Percentiles rank a stretch among this genome's conserved stretches.
Conservation (phyloP, 2,888 invertebrate genomes). For the Bombyx huttoni region DNA sequence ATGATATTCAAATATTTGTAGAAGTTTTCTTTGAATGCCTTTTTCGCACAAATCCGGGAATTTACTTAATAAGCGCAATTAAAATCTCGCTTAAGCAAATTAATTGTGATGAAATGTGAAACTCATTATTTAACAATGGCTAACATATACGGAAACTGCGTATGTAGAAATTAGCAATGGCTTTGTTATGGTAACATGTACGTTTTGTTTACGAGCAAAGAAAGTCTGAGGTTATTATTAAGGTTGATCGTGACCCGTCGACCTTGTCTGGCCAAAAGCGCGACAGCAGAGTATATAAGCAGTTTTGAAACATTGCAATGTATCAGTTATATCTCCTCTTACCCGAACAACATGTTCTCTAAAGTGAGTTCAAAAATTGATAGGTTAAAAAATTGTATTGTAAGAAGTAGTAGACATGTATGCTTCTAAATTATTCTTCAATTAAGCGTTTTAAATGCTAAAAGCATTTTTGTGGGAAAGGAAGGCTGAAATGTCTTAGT, state of each 20-base stretch:
- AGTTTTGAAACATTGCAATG: slow-evolving; percentile 20
- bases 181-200: too few relatives aligned
- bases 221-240: slow-evolving; percentile 3
- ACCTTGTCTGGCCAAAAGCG: slow-evolving; percentile 48
- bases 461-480: too few relatives aligned
- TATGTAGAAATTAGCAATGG: not conserved
- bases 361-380: slow-evolving; percentile 36
- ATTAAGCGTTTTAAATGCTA: too few relatives aligned
- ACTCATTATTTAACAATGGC: too few relatives aligned
- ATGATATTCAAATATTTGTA: too few relatives aligned
- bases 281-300: slow-evolving; percentile 40
- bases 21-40: too few relatives aligned
- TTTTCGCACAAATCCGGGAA: too few relatives aligned
- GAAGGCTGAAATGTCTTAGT: too few relatives aligned
- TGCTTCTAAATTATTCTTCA: too few relatives aligned
- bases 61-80: too few relatives aligned
- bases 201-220: not conserved
- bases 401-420: too few relatives aligned
- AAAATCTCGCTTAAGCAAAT: too few relatives aligned
- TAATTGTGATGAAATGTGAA: not conserved
- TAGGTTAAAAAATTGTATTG: slow-evolving; percentile 2
- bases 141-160: not conserved
- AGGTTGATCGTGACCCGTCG: slow-evolving; percentile 39
- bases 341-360: slow-evolving; percentile 45
- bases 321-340: slow-evolving; percentile 38